Evolutionary conservation across 2,113 vertebrate species (phyloP).

Genomic region (Pungitius pungitius): DNA sequence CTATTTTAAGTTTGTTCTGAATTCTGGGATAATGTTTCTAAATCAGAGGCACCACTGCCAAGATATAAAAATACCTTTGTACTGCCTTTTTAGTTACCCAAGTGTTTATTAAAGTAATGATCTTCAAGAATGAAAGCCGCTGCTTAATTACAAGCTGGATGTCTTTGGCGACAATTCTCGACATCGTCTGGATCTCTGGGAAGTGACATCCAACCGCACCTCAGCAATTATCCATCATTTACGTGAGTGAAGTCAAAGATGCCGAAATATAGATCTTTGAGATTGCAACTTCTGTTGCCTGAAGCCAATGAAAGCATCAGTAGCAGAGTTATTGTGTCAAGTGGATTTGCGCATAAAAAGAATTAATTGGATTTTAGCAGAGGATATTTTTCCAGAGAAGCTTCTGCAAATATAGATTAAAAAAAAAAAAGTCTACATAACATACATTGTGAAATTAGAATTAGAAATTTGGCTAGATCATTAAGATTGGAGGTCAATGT

Average conservation of each 20-base stretch:
- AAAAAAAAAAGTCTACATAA: conserved; percentile 32
- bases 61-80: conserved; percentile 36
- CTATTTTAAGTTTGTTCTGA: conserved; percentile 36
- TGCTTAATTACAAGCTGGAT: not conserved
- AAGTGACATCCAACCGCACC: not conserved
- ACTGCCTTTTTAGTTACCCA: conserved; percentile 15
- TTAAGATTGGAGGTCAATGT: not conserved
- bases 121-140: not conserved
- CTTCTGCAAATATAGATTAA: conserved; percentile 15
- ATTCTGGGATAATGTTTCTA: conserved; percentile 18
- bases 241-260: not conserved
- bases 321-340: conserved; percentile 20
- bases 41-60: not conserved
- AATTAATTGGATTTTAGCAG: not conserved
- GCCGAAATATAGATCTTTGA: not conserved
- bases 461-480: conserved; percentile 10
- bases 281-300: not conserved
- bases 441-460: conserved; percentile 35
- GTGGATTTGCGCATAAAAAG: conserved; percentile 25
- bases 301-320: conserved; percentile 10
- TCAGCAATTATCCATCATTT: not conserved
- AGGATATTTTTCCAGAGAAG: conserved; percentile 16
- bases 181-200: not conserved
- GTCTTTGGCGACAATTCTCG: not conserved
- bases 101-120: conserved; percentile 3